These are phyloP conservation scores for Fulica atra DNA, from an alignment of 2,113 vertebrate species.

Conservation along the genomic window DNA sequence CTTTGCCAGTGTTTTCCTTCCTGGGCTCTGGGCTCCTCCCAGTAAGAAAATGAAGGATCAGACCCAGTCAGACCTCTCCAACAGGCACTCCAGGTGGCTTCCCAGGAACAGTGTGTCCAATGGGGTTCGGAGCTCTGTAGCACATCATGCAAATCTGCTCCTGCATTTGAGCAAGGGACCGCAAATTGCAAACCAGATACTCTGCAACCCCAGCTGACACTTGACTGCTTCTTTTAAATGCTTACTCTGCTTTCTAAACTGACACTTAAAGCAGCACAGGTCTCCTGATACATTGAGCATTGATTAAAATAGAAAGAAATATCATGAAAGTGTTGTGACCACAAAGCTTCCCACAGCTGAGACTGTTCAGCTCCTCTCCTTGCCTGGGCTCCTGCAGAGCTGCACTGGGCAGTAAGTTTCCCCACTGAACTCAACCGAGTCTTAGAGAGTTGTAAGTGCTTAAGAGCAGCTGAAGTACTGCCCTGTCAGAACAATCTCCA, in stretches of 20 bases:
- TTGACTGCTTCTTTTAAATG: not conserved
- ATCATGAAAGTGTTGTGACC: not conserved
- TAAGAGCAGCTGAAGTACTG: not conserved
- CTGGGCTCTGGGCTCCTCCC: not conserved
- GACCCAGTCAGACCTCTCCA: not conserved
- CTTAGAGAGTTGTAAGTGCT: not conserved
- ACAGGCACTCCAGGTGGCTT: not conserved
- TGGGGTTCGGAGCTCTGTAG: not conserved
- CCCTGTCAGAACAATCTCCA: not conserved
- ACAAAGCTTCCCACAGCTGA: not conserved
- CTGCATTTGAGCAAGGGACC: not conserved
- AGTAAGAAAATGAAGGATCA: not conserved
- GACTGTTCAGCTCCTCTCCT: not conserved
- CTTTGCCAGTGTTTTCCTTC: not conserved
- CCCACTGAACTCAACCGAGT: not conserved
- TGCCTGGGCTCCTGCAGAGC: not conserved
- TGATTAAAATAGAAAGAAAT: not conserved
- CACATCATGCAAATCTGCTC: not conserved
- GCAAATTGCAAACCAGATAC: not conserved
- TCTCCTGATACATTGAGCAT: not conserved
- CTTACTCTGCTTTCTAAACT: not conserved
- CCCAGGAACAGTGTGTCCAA: not conserved
- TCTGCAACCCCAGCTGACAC: fast-evolving
- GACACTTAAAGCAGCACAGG: not conserved
- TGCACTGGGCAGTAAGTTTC: not conserved